Evolutionary conservation across 64 coral and sea anemone species (phyloP).

Genomic region (Montipora foliosa): DNA sequence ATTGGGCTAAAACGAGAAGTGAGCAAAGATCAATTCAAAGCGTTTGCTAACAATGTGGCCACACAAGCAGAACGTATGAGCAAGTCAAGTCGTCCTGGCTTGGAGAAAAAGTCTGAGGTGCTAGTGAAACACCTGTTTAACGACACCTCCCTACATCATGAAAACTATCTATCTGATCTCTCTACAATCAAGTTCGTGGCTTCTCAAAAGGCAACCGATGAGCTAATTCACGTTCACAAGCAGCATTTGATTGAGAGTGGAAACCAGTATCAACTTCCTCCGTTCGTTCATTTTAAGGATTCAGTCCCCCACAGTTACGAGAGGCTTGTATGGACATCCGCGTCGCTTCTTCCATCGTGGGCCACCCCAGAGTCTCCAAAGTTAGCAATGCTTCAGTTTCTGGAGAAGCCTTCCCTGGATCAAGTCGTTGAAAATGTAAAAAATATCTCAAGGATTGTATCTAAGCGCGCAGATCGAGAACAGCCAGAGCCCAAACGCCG

Average conservation of each 20-base stretch:
- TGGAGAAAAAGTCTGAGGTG: slow-evolving; percentile 63
- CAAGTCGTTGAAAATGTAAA: slow-evolving; percentile 64
- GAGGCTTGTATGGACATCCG: slow-evolving; percentile 76
- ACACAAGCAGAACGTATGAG: not conserved
- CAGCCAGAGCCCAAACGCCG: slow-evolving; percentile 8
- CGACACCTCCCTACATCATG: slow-evolving; percentile 44
- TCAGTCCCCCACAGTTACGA: slow-evolving; percentile 53
- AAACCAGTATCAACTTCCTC: not conserved
- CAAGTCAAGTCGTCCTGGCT: not conserved
- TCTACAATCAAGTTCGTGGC: slow-evolving; percentile 83
- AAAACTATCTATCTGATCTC: slow-evolving; percentile 30
- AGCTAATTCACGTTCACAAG: slow-evolving; percentile 45
- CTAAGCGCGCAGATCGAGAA: slow-evolving; percentile 52
- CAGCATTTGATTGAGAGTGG: slow-evolving; percentile 25
- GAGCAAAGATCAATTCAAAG: slow-evolving; percentile 56
- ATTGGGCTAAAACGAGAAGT: slow-evolving; percentile 69
- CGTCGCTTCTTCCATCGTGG: slow-evolving; percentile 59
- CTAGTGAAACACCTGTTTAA: slow-evolving; percentile 74
- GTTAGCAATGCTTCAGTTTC: slow-evolving; percentile 41
- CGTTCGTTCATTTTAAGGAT: slow-evolving; percentile 58
- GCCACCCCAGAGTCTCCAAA: slow-evolving; percentile 14
- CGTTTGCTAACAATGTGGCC: slow-evolving; percentile 78
- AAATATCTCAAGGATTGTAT: slow-evolving; percentile 58
- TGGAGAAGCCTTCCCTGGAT: slow-evolving; percentile 54
- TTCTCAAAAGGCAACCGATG: slow-evolving; percentile 54